Evolutionary conservation across 2,113 vertebrate species (phyloP), one percentile per base, ranked within the genome.

Genomic region (Psittacus erithacus): DNA sequence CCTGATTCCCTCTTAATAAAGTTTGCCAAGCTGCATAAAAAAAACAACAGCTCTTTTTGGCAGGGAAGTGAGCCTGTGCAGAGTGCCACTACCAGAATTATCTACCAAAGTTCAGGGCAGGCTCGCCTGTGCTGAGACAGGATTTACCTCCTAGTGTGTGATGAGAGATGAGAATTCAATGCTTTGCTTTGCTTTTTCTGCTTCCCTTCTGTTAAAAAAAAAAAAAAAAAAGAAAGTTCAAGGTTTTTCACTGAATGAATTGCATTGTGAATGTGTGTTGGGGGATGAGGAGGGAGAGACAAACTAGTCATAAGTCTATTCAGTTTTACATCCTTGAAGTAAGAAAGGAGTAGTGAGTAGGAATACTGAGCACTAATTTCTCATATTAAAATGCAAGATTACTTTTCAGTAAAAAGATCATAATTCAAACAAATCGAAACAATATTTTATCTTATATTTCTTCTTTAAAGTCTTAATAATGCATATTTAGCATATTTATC

Each of bases 81-180:
- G 52, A 83, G 60, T 90, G 69, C 68, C 13, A n/a, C 80, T 64
- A 83, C 82, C 62, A 82, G 85, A 90, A 78, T 92, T 81, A 86
- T 83, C 80, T 68, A 82, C 29, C 52, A 68, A 86, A 94, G 76
- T 65, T 88, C 86, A 78, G 35, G 75, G 35, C 71, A 95, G 60
- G 39, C 55, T 90, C 39, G 73, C 77, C 88, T 69, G 69, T 1
- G 9, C 64, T 90, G 86, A 92, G 65, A 33, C 73, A 92, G 90
- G 90, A 89, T 94, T 97, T 96, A 93, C 86, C 77, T 92, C 93
- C 93, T 79, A 86, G 80, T 49, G 77, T 78, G 86, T 31, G 44
- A 89, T 52, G 88, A 96, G 88, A 96, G 88, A 95, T 91, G 92
- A 93, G 69, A 94, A 95, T 93, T 95, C 86, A 94, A 65, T 75